Percentiles rank a stretch among this genome's conserved stretches.
These are phyloP conservation scores for Latheticus oryzae DNA, from an alignment of 2,888 invertebrate genomes.

Conservation along the genomic window DNA sequence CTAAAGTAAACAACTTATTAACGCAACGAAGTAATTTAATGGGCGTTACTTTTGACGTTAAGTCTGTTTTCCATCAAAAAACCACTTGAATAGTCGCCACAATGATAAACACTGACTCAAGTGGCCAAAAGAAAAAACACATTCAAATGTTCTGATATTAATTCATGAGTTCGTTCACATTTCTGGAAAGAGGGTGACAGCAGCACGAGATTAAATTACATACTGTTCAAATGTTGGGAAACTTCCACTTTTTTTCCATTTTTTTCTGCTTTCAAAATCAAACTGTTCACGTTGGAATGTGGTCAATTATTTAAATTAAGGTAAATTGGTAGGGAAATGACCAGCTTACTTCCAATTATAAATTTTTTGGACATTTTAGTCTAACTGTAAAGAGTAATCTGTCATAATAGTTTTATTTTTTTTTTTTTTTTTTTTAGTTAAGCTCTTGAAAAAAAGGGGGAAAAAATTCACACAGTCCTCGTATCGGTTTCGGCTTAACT, in stretches of 20 bases:
- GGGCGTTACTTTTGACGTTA: conserved; percentile 40
- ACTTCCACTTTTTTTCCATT: conserved; percentile 14
- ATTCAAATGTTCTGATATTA: conserved; percentile 28
- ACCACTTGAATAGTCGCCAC: conserved; percentile 34
- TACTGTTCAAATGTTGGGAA: too few relatives aligned
- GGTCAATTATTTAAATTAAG: conserved; percentile 26
- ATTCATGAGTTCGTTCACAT: conserved; percentile 37
- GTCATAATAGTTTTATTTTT: conserved; percentile 2
- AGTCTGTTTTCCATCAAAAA: conserved; percentile 45
- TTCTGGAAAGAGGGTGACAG: background rate
- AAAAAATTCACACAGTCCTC: conserved; percentile 35
- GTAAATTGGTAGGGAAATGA: conserved; percentile 9
- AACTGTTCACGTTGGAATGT: conserved; percentile 11
- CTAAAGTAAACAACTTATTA: conserved; percentile 43
- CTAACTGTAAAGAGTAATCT: conserved; percentile 16
- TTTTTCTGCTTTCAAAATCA: too few relatives aligned
- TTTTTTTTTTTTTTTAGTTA: conserved; percentile 1
- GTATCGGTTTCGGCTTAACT: conserved; percentile 36
- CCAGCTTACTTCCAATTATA: conserved; percentile 12
- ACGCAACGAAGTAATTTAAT: conserved; percentile 40
- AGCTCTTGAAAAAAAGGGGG: conserved; percentile 20
- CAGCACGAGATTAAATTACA: too few relatives aligned
- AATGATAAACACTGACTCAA: conserved; percentile 34
- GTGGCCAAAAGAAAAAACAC: conserved; percentile 14
- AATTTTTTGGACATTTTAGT: conserved; percentile 13